These are phyloP conservation scores for Cydia splendana DNA, from an alignment of 1,140 invertebrate genomes.

Conservation along the genomic window DNA sequence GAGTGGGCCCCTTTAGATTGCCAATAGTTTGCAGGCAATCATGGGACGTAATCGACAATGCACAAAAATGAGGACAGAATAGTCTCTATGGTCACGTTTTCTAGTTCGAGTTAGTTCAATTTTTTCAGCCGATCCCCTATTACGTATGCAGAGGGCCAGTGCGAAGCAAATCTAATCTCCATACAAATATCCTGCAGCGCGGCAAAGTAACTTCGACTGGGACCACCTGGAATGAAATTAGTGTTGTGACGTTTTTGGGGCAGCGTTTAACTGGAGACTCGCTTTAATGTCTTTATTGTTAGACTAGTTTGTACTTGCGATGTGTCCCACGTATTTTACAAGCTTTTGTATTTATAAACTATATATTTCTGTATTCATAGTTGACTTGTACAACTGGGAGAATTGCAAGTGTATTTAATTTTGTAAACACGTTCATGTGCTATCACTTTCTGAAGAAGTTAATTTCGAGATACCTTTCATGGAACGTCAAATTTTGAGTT, in stretches of 20 bases:
- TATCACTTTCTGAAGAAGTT: too few species aligned
- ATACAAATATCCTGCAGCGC: slow-evolving; percentile 28
- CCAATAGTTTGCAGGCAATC: too few species aligned
- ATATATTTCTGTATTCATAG: too few species aligned
- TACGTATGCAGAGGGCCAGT: not conserved
- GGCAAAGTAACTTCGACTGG: slow-evolving; percentile 2
- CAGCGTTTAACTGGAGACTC: not conserved
- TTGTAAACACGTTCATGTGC: too few species aligned
- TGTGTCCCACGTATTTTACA: not conserved
- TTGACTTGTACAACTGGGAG: too few species aligned
- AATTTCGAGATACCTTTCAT: too few species aligned
- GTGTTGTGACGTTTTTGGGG: slow-evolving; percentile 6
- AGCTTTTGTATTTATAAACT: too few species aligned
- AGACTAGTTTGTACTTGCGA: not conserved
- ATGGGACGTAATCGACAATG: not conserved
- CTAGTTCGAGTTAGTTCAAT: not conserved
- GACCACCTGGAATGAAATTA: slow-evolving; percentile 18
- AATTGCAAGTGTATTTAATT: too few species aligned
- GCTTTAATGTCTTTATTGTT: not conserved
- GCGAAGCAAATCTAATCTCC: slow-evolving; percentile 14
- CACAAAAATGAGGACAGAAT: not conserved
- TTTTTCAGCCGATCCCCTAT: slow-evolving; percentile 12
- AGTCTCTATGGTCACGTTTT: not conserved
- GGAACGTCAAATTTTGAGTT: too few species aligned
- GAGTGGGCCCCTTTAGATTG: too few species aligned